These are phyloP conservation scores for Aphidoletes aphidimyza DNA, from an alignment of 2,888 invertebrate genomes.

Conservation along the genomic window DNA sequence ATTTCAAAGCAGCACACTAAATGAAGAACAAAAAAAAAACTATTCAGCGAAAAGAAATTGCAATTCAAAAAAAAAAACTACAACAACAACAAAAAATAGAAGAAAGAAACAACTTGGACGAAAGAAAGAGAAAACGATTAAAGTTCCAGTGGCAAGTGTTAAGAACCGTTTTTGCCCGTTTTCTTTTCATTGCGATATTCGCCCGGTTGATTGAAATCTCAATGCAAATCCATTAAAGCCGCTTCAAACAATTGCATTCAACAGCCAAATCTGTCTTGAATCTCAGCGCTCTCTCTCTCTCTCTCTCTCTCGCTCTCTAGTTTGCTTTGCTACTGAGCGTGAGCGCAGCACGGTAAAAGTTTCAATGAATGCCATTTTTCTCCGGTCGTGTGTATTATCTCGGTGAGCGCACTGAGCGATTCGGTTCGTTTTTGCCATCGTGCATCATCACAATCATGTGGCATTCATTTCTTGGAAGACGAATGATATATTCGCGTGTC, in stretches of 20 bases:
- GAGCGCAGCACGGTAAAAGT: neutral
- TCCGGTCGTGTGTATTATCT: neutral
- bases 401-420: neutral
- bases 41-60: slow-evolving; percentile 34
- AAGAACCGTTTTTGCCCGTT: neutral
- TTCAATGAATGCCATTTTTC: slow-evolving; percentile 11
- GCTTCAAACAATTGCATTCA: slow-evolving; percentile 13
- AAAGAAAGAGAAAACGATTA: slow-evolving; percentile 37
- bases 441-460: slow-evolving; percentile 16
- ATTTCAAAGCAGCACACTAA: slow-evolving; percentile 2
- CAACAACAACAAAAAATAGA: too few relatives aligned
- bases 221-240: slow-evolving; percentile 52
- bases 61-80: too few relatives aligned
- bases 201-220: slow-evolving; percentile 3
- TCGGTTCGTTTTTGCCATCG: neutral
- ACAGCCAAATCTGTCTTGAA: slow-evolving; percentile 48
- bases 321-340: neutral
- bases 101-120: too few relatives aligned
- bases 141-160: slow-evolving; percentile 52
- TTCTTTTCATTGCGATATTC: slow-evolving; percentile 7
- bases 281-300: slow-evolving; percentile 5
- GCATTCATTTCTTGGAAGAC: slow-evolving; percentile 42
- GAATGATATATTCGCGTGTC: slow-evolving; percentile 52
- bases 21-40: slow-evolving; percentile 1
- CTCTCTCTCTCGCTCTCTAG: too few relatives aligned